Percentiles rank a stretch among this genome's conserved stretches.
Conservation (phyloP, 2,888 invertebrate species). For the Heliconius hortense region DNA sequence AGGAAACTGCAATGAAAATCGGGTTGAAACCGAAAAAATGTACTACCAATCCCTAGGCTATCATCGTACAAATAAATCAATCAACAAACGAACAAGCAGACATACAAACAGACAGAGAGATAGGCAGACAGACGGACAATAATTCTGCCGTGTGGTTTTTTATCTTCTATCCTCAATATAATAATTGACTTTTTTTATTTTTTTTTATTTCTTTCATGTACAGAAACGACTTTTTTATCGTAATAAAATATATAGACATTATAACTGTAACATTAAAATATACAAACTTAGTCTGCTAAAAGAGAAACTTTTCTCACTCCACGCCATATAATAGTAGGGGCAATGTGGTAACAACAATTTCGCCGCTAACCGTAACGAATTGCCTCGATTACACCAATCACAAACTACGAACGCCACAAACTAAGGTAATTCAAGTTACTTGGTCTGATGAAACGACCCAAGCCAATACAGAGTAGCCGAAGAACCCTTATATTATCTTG, state of each 20-base stretch:
- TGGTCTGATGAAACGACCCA: constrained; percentile 28
- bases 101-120: no score
- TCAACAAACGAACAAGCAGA: no score
- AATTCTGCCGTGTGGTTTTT: no score
- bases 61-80: no score
- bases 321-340: constrained; percentile 1
- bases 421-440: constrained; percentile 33
- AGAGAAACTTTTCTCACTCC: background rate
- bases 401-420: constrained; percentile 27
- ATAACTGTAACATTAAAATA: background rate
- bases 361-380: constrained; percentile 25
- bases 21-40: no score
- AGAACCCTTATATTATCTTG: constrained; percentile 1
- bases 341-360: constrained; percentile 21
- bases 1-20: no score
- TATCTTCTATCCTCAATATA: no score
- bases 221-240: background rate
- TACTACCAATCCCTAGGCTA: no score
- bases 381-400: constrained; percentile 25
- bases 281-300: background rate
- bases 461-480: constrained; percentile 4
- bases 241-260: background rate
- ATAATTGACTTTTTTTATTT: no score
- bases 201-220: no score
- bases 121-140: no score